Percentiles rank a stretch among this genome's conserved stretches.
These are phyloP conservation scores for Heliconius charithonia DNA, from an alignment of 2,888 invertebrate genomes.

Conservation along the genomic window DNA sequence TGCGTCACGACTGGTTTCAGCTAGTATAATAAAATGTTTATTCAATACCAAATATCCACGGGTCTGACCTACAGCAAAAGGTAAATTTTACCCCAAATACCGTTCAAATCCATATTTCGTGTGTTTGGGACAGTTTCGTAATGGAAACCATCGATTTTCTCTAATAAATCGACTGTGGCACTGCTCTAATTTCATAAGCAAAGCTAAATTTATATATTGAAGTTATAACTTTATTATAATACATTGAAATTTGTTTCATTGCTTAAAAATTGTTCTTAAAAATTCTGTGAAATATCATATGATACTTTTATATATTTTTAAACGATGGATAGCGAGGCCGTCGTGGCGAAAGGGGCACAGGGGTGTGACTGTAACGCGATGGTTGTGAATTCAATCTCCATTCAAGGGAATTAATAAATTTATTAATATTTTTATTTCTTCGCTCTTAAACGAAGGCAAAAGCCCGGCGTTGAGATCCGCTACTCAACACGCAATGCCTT, in stretches of 20 bases:
- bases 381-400: no score
- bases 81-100: constrained; percentile 39
- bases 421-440: no score
- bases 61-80: constrained; percentile 56
- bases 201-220: neutral
- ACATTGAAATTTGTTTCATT: neutral
- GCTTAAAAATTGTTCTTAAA: neutral
- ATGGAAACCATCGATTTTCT: constrained; percentile 18
- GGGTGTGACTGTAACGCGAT: no score
- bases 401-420: no score
- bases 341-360: no score
- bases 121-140: constrained; percentile 9
- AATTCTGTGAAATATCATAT: no score
- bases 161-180: constrained; percentile 16
- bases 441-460: no score
- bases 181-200: neutral
- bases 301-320: no score
- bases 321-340: no score
- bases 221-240: neutral
- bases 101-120: constrained; percentile 13
- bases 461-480: no score
- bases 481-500: no score
- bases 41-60: constrained; percentile 56
- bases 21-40: constrained; percentile 51
- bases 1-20: no score